Conservation (phyloP, 2,797 vertebrate species). For the Cercopithecus diana region DNA sequence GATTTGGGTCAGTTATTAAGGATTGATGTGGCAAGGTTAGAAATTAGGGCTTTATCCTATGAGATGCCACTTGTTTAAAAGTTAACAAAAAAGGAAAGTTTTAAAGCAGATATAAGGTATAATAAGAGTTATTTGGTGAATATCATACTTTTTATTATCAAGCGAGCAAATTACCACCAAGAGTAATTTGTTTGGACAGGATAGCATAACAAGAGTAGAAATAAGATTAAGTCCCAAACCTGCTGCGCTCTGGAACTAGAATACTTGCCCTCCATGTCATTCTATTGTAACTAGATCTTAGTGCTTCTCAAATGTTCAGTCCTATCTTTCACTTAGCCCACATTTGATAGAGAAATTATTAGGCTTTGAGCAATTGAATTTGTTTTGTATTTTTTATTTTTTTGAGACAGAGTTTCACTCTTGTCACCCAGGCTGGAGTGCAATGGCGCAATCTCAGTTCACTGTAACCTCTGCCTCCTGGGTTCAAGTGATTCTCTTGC, state of each 20-base stretch:
- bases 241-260: not conserved
- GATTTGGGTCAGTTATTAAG: constrained; percentile 15
- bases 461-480: not conserved
- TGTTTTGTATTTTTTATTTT: not conserved
- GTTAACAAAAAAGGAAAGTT: not conserved
- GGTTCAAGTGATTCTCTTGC: not conserved
- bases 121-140: not conserved
- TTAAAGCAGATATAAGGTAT: not conserved
- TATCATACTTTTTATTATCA: constrained; percentile 1
- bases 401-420: not conserved
- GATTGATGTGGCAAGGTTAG: not conserved
- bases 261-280: not conserved
- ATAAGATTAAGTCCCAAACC: not conserved
- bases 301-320: not conserved
- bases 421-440: not conserved
- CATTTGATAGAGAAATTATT: not conserved
- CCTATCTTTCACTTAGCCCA: constrained; percentile 18
- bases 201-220: not conserved
- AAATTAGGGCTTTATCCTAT: not conserved
- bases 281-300: not conserved
- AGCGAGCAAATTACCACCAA: not conserved
- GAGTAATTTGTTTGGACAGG: not conserved
- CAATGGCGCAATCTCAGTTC: not conserved
- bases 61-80: not conserved
- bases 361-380: not conserved